Base-by-base conservation (phyloP, 2,113 vertebrate genomes). In the Emydocephalus ijimae region DNA sequence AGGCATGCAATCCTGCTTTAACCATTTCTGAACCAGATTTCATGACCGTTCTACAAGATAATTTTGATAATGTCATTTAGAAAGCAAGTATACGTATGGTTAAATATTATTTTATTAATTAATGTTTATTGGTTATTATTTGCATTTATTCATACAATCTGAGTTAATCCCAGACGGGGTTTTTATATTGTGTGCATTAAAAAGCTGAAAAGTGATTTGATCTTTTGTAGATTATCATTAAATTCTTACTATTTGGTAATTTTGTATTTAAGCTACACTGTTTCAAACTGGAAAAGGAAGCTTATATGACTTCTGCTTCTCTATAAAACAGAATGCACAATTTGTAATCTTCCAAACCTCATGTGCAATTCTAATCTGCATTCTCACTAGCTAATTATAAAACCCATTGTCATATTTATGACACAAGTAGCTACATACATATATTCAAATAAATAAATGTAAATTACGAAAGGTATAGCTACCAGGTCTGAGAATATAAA, bases 1-100 rank as follows among this genome's bases (percentile, higher is more conserved):
- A 99, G 0, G 98, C 98, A 92, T 98, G 98, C 20, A 99, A 94
- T 20, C 98, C 99, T 0, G 98, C 98, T 95, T 99, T 99, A 93
- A 99, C 99, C 95, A 98, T 97, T 96, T 99, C 99, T 0, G 98
- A 99, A 93, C 99, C 99, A 0, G 99, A 99, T 97, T 99, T 99
- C 99, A 99, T 99, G 95, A 99, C 99, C 0, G 99, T 99, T 97
- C 99, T 99, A 96, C 85, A 95, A 93, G 94, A 92, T 92, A 61
- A 2, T 48, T 90, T 90, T 56, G 56, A 86, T 45, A 69, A 90
- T 6, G 8, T 64, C 7, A 56, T 10, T 89, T 89, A 20, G 81
- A 69, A 54, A n/a, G 59, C 24, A 89, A 87, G 20, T 90, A 26
- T 24, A 23, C 56, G 39, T n/a, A 24, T 14, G 18, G 26, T 2